Evolutionary conservation across 2,113 vertebrate genomes (phyloP), one percentile per base, ranked within the genome.

Genomic region (Hippocampus zosterae): DNA sequence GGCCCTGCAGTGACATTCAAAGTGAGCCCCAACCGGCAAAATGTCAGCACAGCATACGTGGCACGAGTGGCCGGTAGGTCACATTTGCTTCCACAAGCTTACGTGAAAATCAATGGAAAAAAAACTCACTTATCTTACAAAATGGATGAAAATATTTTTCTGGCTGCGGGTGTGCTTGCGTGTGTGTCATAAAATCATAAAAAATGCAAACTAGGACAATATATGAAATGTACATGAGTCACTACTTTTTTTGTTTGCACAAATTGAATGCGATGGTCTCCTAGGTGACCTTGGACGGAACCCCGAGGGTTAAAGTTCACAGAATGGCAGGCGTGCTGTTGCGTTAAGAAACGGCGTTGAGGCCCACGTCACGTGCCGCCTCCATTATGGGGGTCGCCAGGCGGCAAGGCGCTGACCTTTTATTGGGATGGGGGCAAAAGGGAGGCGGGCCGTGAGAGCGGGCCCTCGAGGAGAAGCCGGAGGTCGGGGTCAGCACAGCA

Each of bases 1-100:
- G 94, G 95, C 76, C 93, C 96, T n/a, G 94, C 94, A 12, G 95
- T 99, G 88, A 96, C 94, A 86, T 99, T 98, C 92, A 93, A 89
- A 90, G 94, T 98, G 71, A 90, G 73, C n/a, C 69, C 92, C 52
- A 94, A 94, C 71, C 19, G 76, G 55, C 93, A 88, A 44, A 98
- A 98, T 56, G 59, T 98, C 86, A 94, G 92, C n/a, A 92, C 93
- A 1, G 85, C 91, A 19, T 94, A 92, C 55, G 93, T 95, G 70
- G 92, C 85, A 23, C 90, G 91, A 74, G 87, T 92, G 29, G 92
- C 95, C 89, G 95, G 97, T 98, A 94, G 87, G 92, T 77, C 13
- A 44, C 42, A 10, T 12, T 44, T 44, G 42, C 42, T 44, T 44
- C 42, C 42, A 37, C 33, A 37, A 37, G 33, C 33, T 37, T 37